These are phyloP conservation scores for Hypomesus transpacificus DNA, from an alignment of 2,113 vertebrate species.

Conservation along the genomic window DNA sequence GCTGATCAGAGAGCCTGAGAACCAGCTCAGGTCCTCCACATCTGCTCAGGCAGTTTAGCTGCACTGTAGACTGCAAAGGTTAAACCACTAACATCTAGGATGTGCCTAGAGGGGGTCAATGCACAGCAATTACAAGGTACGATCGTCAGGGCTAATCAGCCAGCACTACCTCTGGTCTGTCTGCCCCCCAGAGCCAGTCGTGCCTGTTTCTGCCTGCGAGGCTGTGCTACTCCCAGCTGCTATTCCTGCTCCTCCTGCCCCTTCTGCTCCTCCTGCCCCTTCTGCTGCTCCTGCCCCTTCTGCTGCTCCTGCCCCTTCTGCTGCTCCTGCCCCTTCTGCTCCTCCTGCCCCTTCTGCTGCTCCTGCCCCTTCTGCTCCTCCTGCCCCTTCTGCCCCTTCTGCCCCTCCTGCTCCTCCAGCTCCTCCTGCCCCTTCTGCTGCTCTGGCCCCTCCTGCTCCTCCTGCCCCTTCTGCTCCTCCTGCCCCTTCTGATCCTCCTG, in stretches of 20 bases:
- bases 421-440: background rate
- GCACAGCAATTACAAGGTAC: constrained; percentile 75
- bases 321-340: too few species aligned
- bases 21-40: constrained; percentile 68
- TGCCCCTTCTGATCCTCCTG: too few species aligned
- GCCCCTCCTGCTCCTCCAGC: too few species aligned
- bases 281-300: background rate
- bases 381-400: background rate
- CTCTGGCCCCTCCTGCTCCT: too few species aligned
- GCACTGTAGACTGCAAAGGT: constrained; percentile 71
- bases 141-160: constrained; percentile 76
- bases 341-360: too few species aligned
- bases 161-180: constrained; percentile 55
- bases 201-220: constrained; percentile 50
- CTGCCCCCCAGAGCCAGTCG: too few species aligned
- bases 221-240: constrained; percentile 62
- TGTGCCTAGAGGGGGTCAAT: constrained; percentile 77
- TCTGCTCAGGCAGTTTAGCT: constrained; percentile 71
- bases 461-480: background rate
- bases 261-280: too few species aligned
- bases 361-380: background rate
- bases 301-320: background rate
- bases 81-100: constrained; percentile 79
- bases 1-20: constrained; percentile 63
- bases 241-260: constrained; percentile 56